Base-by-base conservation (phyloP, 2,797 vertebrate species). In the Austrolebias charrua region DNA sequence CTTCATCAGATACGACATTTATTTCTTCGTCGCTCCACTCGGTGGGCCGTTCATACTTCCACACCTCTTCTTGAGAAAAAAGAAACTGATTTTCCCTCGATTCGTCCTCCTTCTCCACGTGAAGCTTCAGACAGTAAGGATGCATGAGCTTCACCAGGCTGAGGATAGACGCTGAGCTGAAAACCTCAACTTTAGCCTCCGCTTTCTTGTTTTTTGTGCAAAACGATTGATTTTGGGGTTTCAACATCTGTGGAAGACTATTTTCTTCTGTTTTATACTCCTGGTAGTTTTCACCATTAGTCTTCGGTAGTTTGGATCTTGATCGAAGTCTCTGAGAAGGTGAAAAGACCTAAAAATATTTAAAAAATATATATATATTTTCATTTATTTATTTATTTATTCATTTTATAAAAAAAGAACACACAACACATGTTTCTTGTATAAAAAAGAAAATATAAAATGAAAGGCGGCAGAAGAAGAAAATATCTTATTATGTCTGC, bases 111-210 rank as follows among this genome's bases (percentile, higher is more conserved):
- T 13, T 92, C 81, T 76, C 86, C 82, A 77, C 90, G 40, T 58
- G 91, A 65, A 94, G 86, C 31, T 92, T 90, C 62, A 96, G 83
- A 80, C 96, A 96, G 80, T 98, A 98, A 0, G 96, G 91, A 66
- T 98, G 96, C 95, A 98, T 96, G 79, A 96, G 92, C 66, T 90
- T 94, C 57, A 98, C 95, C 63, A 98, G 84, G 68, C 96, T 95
- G 6, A 92, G 92, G 7, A 98, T 85, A 28, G 93, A 94, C 1
- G 90, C 86, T 0, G 86, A 76, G 54, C 93, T 86, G 65, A 90
- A 90, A 53, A 88, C 69, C 28, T 87, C 86, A 0, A 86, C 72
- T 42, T 88, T 87, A 3, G 54, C 16, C 45, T 88, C 79, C 4
- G 54, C 6, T 40, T 55, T 84, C 43, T 55, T 77, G 24, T n/a